These are phyloP conservation scores for Charanyca ferruginea DNA, from an alignment of 2,888 invertebrate genomes.

Conservation along the genomic window DNA sequence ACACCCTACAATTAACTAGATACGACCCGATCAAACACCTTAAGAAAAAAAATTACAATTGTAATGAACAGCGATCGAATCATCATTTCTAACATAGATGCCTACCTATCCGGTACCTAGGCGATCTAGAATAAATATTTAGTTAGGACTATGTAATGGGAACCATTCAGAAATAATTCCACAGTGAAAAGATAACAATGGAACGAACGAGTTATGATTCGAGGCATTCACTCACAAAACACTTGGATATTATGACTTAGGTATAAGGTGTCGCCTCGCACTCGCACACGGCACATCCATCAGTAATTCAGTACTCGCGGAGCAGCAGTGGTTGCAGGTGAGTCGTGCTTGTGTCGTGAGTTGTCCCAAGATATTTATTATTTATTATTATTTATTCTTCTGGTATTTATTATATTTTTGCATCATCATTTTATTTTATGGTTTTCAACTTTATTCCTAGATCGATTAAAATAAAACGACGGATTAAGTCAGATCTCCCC, in stretches of 20 bases:
- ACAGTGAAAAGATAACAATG: constrained; percentile 47
- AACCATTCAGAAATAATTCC: constrained; percentile 35
- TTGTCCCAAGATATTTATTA: too few species aligned
- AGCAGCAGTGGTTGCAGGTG: constrained; percentile 24
- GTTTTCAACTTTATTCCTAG: too few species aligned
- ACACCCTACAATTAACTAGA: too few species aligned
- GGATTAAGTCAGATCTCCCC: too few species aligned
- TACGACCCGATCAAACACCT: too few species aligned
- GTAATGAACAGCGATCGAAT: too few species aligned
- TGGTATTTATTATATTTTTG: too few species aligned
- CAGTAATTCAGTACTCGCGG: constrained; percentile 46
- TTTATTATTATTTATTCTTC: too few species aligned
- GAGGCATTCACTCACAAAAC: constrained; percentile 31
- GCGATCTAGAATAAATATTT: constrained; percentile 33
- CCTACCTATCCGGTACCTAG: background rate
- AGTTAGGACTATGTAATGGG: constrained; percentile 22
- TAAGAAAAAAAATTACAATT: too few species aligned
- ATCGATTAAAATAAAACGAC: too few species aligned
- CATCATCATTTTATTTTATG: too few species aligned
- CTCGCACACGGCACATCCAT: background rate
- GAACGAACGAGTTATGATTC: constrained; percentile 36
- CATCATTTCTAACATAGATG: background rate
- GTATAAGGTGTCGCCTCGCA: constrained; percentile 30
- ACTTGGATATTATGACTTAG: constrained; percentile 27
- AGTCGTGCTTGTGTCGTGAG: constrained; percentile 14